These are phyloP conservation scores for Caenorhabditis panamensis DNA, from an alignment of 2,888 invertebrate genomes.

Conservation along the genomic window DNA sequence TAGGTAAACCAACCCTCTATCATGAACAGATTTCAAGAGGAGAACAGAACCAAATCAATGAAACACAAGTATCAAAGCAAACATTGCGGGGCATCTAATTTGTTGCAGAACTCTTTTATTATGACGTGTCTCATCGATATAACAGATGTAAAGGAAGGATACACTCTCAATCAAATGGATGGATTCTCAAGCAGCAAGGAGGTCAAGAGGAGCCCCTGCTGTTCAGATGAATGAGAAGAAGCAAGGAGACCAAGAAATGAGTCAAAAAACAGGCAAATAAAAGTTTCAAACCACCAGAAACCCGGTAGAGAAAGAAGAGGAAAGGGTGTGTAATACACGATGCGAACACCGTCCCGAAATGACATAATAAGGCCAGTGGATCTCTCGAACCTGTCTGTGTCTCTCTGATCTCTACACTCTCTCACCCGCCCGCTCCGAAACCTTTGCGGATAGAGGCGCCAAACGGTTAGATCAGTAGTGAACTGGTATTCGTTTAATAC, in stretches of 20 bases:
- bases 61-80: constrained; percentile 45
- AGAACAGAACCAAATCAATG: too few species aligned
- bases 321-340: constrained; percentile 13
- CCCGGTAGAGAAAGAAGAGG: constrained; percentile 6
- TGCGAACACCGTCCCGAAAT: constrained; percentile 51
- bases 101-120: background rate
- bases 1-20: too few species aligned
- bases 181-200: background rate
- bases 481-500: constrained; percentile 44
- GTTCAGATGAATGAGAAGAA: background rate
- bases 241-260: background rate
- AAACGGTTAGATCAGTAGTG: constrained; percentile 37
- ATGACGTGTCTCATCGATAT: constrained; percentile 5
- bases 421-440: background rate
- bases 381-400: constrained; percentile 34
- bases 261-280: constrained; percentile 9
- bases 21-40: too few species aligned
- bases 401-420: constrained; percentile 35
- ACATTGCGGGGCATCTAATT: too few species aligned
- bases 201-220: constrained; percentile 9
- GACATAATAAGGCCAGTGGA: constrained; percentile 52
- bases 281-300: too few species aligned
- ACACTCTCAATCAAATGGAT: too few species aligned
- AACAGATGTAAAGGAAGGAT: too few species aligned
- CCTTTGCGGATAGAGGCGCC: constrained; percentile 29